Evolutionary conservation across 2,888 invertebrate genomes (phyloP), one percentile per base, ranked within the genome.

Genomic region (Ophion obscuratus): DNA sequence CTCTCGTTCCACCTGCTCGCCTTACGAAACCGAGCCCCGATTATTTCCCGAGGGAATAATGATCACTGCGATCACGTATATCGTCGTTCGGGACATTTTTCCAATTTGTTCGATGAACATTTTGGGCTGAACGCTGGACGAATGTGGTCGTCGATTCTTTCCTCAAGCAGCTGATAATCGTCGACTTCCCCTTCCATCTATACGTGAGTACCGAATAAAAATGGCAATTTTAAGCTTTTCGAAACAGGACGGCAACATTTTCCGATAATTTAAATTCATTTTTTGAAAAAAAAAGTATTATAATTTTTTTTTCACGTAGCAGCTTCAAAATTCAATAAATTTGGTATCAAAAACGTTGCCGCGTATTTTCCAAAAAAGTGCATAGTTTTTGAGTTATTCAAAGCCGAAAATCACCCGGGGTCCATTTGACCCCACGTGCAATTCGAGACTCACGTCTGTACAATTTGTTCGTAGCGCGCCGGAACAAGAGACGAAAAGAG

Each of bases 401-500:
- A 53, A 53, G 53, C 2, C 0, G 1, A 53, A 53, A 4, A 53
- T 4, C 17, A 53, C 17, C 53, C 17, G 17, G 14, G 14, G 4
- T 40, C 53, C 17, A 4, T 53, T 14, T 17, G 14, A 53, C 17
- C 40, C 40, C 40, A 40, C 40, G 40, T 40, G 53, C 17, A 1
- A 17, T 53, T 53, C 11, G 0, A 53, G 53, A 14, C 17, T 53
- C 5, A 53, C 11, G 4, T 14, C 2, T 57, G 9, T 27, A 31
- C 31, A 77, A 73, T 76, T 76, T 44, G n/a, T 47, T 78, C 77
- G n/a, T 71, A 85, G 85, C 36, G 11, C 5, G 64, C 36, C n/a
- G 71, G 73, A 44, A 7, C 1, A 24, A 27, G 44, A 59, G 24
- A 61, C 9, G 5, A 40, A 61, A 36, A 47, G 57, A 81, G 0